phyloP scores from a whole-genome alignment of 2,797 vertebrate species.

The Trachops cirrhosus region DNA sequence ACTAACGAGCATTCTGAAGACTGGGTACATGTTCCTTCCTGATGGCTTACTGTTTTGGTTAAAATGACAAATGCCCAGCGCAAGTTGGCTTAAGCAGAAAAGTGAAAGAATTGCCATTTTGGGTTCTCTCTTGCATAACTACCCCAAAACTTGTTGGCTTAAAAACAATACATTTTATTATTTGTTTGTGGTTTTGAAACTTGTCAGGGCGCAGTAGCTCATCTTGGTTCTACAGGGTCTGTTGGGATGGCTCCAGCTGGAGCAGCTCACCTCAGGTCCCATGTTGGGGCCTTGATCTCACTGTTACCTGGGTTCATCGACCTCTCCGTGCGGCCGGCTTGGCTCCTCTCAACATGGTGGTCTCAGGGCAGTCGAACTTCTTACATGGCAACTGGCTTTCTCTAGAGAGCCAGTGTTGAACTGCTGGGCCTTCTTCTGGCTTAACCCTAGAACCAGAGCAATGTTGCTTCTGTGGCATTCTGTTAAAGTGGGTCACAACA shows the following conservation, averaged over 20 bases:
- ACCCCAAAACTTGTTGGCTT: not conserved
- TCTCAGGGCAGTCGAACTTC: not conserved
- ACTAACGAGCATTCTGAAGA: not conserved
- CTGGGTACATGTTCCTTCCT: not conserved
- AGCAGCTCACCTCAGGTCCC: not conserved
- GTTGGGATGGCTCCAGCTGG: not conserved
- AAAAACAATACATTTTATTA: not conserved
- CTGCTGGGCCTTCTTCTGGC: not conserved
- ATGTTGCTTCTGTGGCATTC: not conserved
- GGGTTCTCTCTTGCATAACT: not conserved
- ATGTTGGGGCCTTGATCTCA: not conserved
- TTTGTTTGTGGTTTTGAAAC: not conserved
- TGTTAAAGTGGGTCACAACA: not conserved
- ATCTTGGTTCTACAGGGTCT: not conserved
- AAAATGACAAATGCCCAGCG: not conserved
- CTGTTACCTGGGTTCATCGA: not conserved
- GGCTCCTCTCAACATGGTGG: not conserved
- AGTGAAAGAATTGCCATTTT: not conserved
- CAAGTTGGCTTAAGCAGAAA: not conserved
- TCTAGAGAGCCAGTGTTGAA: not conserved
- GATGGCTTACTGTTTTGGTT: not conserved
- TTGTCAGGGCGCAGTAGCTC: not conserved
- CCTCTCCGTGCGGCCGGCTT: not conserved
- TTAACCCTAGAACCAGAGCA: not conserved
- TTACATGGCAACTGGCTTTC: not conserved